These are phyloP conservation scores for Pelecanus crispus DNA, from an alignment of 2,113 vertebrate genomes.

Conservation along the genomic window DNA sequence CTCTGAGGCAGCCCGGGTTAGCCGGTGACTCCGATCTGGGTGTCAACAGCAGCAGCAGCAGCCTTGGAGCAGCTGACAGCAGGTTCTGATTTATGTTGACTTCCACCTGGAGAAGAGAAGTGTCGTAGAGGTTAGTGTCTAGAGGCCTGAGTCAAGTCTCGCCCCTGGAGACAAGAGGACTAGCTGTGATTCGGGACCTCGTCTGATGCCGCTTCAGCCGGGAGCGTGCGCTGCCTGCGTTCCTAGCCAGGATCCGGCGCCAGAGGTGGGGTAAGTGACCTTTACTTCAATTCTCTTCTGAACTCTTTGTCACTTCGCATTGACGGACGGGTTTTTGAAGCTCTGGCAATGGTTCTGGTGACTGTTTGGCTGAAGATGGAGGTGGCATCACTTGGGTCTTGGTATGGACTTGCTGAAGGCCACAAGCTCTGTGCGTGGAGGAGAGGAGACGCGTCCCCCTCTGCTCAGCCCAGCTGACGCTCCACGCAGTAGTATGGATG, in stretches of 20 bases:
- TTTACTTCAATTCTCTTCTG: not conserved
- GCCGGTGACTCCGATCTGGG: not conserved
- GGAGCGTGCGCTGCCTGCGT: not conserved
- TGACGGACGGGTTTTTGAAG: not conserved
- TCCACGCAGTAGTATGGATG: accelerated
- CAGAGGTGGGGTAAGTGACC: not conserved
- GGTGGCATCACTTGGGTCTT: not conserved
- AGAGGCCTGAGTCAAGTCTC: not conserved
- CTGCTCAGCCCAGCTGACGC: not conserved
- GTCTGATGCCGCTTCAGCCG: not conserved
- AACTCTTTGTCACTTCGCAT: accelerated
- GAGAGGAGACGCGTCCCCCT: not conserved
- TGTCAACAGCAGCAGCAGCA: not conserved
- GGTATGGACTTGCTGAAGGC: not conserved
- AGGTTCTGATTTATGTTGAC: not conserved
- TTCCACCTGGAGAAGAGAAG: not conserved
- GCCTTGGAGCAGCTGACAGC: not conserved
- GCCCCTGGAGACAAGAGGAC: not conserved
- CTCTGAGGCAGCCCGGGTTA: not conserved
- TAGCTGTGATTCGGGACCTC: not conserved
- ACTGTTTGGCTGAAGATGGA: not conserved
- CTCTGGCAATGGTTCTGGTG: not conserved
- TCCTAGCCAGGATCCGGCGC: not conserved
- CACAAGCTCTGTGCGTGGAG: accelerated
- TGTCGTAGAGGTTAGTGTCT: not conserved